Percentiles rank a stretch among this genome's conserved stretches.
These are phyloP conservation scores for Drosophila kambysellisi DNA, from an alignment of 2,888 invertebrate genomes.

Conservation along the genomic window DNA sequence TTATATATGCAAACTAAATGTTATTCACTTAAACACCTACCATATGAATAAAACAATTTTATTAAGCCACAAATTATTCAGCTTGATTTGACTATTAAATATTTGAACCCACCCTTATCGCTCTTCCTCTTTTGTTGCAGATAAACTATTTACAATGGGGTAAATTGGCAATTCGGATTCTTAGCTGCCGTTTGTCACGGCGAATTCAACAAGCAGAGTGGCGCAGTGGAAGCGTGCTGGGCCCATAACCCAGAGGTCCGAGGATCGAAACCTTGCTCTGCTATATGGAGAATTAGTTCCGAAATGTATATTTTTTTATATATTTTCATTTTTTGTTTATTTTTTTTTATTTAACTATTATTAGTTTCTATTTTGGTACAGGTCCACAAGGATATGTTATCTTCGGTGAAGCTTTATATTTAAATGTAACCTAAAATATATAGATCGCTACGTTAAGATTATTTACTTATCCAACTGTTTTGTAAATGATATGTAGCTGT, in stretches of 20 bases:
- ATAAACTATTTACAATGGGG: not conserved
- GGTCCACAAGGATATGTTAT: not conserved
- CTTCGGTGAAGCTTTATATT: not conserved
- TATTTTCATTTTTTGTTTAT: not conserved
- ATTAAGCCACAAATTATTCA: not conserved
- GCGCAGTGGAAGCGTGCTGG: constrained; percentile 63
- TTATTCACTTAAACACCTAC: not conserved
- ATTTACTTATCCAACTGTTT: not conserved
- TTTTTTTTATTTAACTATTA: not conserved
- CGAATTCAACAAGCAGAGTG: constrained; percentile 42
- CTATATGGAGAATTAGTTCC: constrained; percentile 15
- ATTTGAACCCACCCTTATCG: not conserved
- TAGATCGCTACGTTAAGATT: not conserved
- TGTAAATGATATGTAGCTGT: not conserved
- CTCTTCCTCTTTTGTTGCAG: no score
- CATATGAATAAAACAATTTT: not conserved
- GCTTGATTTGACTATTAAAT: not conserved
- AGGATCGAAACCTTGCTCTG: constrained; percentile 63
- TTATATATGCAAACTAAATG: not conserved
- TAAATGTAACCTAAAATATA: not conserved
- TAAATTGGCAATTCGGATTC: not conserved
- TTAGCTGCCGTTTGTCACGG: not conserved
- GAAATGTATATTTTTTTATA: not conserved
- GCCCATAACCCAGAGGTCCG: constrained; percentile 64
- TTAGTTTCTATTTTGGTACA: not conserved